These are phyloP conservation scores for Protonibea diacanthus DNA, from an alignment of 2,797 vertebrate genomes.

Conservation along the genomic window DNA sequence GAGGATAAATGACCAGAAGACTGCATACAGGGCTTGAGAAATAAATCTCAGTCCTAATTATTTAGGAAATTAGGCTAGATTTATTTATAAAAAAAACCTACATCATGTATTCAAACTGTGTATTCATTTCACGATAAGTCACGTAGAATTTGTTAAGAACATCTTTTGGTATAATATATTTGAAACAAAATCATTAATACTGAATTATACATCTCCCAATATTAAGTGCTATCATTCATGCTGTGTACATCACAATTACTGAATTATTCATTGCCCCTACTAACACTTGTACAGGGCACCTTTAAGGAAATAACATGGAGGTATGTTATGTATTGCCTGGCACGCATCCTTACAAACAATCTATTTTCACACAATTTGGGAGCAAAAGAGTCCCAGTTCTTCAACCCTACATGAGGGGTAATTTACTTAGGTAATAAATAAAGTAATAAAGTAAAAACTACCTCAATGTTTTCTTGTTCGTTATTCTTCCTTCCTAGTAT, in stretches of 20 bases:
- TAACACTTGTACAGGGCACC: background rate
- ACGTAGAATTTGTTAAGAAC: background rate
- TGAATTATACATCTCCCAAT: background rate
- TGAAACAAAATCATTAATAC: background rate
- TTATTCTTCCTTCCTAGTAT: background rate
- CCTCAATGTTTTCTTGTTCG: background rate
- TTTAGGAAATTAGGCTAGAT: background rate
- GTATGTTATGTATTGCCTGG: background rate
- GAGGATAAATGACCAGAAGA: slow-evolving; percentile 2
- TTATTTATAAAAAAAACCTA: background rate
- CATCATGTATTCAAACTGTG: background rate
- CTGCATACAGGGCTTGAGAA: background rate
- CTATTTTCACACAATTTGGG: too few species aligned
- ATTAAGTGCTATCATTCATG: background rate
- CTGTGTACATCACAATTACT: background rate
- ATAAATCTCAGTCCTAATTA: slow-evolving; percentile 5
- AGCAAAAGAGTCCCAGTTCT: background rate
- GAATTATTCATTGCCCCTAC: slow-evolving; percentile 19
- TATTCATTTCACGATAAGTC: background rate
- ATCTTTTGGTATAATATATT: background rate
- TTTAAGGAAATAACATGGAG: background rate
- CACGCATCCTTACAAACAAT: too few species aligned
- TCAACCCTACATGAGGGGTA: background rate
- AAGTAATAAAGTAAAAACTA: background rate
- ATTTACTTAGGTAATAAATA: background rate